Conservation (phyloP, 2,113 vertebrate species). For the Erinaceus europaeus region DNA sequence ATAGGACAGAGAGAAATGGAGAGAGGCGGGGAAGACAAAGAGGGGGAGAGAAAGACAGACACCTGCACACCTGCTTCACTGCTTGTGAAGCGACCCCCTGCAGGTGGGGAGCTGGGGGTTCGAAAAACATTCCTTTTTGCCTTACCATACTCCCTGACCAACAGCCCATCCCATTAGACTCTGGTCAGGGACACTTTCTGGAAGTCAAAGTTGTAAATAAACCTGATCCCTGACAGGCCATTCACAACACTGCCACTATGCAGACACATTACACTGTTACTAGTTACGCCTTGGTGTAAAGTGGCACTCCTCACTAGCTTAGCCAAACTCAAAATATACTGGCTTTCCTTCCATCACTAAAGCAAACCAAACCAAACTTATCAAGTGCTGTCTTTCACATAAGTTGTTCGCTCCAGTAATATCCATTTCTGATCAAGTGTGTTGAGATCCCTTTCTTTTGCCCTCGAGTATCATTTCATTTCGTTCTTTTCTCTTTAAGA, state of each 20-base stretch:
- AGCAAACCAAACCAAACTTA: background rate
- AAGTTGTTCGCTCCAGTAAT: background rate
- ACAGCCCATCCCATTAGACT: too few species aligned
- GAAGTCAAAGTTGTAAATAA: background rate
- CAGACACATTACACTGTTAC: background rate
- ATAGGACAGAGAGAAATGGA: too few species aligned
- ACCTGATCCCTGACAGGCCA: background rate
- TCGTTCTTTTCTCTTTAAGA: background rate
- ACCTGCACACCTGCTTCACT: too few species aligned
- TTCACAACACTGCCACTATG: background rate
- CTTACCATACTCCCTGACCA: too few species aligned
- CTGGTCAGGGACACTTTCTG: background rate
- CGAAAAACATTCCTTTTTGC: too few species aligned
- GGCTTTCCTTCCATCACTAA: background rate
- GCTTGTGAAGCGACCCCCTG: too few species aligned
- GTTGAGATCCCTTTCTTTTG: conserved; percentile 9
- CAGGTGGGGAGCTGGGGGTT: too few species aligned
- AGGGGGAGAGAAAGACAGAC: too few species aligned
- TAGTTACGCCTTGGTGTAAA: background rate
- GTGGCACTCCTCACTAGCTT: background rate
- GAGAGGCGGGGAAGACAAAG: too few species aligned
- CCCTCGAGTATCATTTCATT: background rate
- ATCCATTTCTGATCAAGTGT: background rate
- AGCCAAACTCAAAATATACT: background rate
- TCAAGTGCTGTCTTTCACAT: background rate